Conservation (phyloP, 2,888 invertebrate species). For the Ennomos fuscantarius region DNA sequence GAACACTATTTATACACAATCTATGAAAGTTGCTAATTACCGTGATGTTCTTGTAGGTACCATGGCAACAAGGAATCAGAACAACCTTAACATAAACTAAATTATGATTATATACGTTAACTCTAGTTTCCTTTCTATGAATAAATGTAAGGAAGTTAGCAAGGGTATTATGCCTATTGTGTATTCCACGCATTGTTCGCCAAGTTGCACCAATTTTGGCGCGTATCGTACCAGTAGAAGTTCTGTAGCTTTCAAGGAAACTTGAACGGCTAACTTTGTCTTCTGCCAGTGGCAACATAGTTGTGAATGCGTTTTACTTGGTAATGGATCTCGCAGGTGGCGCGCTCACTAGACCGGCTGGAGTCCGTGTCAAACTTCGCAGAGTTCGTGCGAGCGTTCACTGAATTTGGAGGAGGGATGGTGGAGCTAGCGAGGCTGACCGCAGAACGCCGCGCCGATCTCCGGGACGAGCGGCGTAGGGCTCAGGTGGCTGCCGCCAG, state of each 20-base stretch:
- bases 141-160: neutral
- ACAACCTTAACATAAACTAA: too few relatives aligned
- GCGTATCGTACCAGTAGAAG: conserved; percentile 23
- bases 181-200: conserved; percentile 28
- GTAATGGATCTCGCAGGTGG: conserved; percentile 82
- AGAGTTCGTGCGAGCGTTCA: conserved; percentile 99
- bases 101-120: too few relatives aligned
- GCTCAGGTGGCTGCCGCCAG: conserved; percentile 99
- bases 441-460: conserved; percentile 91
- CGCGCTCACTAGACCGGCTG: conserved; percentile 92
- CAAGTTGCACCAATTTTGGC: conserved; percentile 30
- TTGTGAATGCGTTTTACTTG: conserved; percentile 39
- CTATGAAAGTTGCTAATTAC: too few relatives aligned
- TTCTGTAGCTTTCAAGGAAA: conserved; percentile 35
- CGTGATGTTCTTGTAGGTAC: too few relatives aligned
- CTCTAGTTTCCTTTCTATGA: neutral
- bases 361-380: conserved; percentile 96
- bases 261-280: conserved; percentile 42
- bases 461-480: conserved; percentile 96
- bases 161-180: conserved; percentile 10
- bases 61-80: too few relatives aligned
- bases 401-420: conserved; percentile 99
- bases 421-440: conserved; percentile 98
- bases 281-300: conserved; percentile 22
- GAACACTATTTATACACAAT: conserved; percentile 23